Evolutionary conservation across 1,140 invertebrate species (phyloP), one percentile per base, ranked within the genome.

Genomic region (Drosophila albomicans): DNA sequence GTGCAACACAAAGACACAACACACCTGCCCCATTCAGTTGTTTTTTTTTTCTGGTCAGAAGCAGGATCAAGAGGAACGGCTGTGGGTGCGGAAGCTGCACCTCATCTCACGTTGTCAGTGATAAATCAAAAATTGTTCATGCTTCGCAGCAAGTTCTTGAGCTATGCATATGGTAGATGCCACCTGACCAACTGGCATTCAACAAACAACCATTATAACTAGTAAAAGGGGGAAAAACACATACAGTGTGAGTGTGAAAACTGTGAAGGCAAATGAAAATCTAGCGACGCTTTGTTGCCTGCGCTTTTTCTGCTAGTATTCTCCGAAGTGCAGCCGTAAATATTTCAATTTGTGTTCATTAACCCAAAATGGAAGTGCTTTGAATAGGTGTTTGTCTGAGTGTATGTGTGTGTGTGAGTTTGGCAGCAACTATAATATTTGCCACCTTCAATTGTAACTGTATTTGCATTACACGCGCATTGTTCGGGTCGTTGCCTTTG

Each of bases 101-200:
- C 35, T 38, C 16, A 45, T 25, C n/a, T 58, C 49, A 64, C 32
- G 59, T 41, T 70, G 81, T 79, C 78, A 74, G 71, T 51, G 71
- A 88, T 89, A 88, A 88, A 88, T 88, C 85, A 88, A 76, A 88
- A 88, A 90, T 85, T 54, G 43, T 38, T 66, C 64, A 88, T 70
- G 63, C 79, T 62, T 49, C 57, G 46, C 66, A 43, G 58, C 66
- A 43, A 65, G 51, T 70, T 73, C 80, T 78, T 78, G 68, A 82
- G 51, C 59, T 67, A 25, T 25, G 20, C 20, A 25, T 25, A 25
- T 25, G 20, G 58, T 68, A 76, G 32, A 15, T 57, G 35, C 25
- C 15, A 43, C 30, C 45, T 48, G 61, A 45, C 48, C 48, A 69
- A 56, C 49, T 15, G 48, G 41, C 43, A 43, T 66, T 30, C 41